Conservation (phyloP, 2,888 invertebrate species). For the Callosobruchus maculatus region DNA sequence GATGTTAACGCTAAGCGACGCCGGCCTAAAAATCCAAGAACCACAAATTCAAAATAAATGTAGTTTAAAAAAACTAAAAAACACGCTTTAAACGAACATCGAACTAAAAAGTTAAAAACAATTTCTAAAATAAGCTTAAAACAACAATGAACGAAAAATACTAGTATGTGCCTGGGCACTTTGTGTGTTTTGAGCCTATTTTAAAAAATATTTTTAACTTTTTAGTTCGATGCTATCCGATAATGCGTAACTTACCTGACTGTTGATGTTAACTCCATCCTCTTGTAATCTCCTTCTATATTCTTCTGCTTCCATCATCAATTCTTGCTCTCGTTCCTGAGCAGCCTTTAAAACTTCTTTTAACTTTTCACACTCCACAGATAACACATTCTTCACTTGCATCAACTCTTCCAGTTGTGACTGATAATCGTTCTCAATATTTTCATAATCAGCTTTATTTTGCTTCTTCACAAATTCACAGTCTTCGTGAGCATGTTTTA, state of each 20-base stretch:
- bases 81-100: too few relatives aligned
- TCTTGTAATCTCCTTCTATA: conserved; percentile 21
- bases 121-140: too few relatives aligned
- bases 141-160: too few relatives aligned
- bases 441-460: conserved; percentile 50
- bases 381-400: conserved; percentile 39
- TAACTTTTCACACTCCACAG: conserved; percentile 44
- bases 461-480: conserved; percentile 47
- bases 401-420: conserved; percentile 44
- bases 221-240: too few relatives aligned
- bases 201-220: too few relatives aligned
- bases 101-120: too few relatives aligned
- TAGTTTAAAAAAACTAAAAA: too few relatives aligned
- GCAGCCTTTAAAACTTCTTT: conserved; percentile 45
- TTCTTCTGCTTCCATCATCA: conserved; percentile 22
- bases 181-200: too few relatives aligned
- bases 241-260: conserved; percentile 11
- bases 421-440: conserved; percentile 52
- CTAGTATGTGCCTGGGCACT: too few relatives aligned
- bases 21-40: too few relatives aligned
- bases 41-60: too few relatives aligned
- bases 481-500: conserved; percentile 43
- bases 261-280: conserved; percentile 13
- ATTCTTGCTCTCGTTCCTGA: conserved; percentile 26
- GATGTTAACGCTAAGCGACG: too few relatives aligned